Percentiles rank a stretch among this genome's conserved stretches.
These are phyloP conservation scores for Indri indri DNA, from an alignment of 2,113 vertebrate genomes.

Conservation along the genomic window DNA sequence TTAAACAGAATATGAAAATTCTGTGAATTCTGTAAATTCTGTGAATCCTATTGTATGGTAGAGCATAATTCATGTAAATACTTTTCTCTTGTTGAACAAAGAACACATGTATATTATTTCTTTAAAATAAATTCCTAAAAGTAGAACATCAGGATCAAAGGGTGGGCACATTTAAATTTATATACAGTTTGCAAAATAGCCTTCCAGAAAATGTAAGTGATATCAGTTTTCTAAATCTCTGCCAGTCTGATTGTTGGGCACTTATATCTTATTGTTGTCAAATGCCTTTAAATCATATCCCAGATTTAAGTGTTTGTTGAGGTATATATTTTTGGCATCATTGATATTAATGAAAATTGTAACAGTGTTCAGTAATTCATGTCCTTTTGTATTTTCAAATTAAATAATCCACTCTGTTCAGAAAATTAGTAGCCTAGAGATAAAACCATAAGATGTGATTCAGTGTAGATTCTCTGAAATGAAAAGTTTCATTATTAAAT, in stretches of 20 bases:
- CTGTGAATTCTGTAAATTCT: neutral
- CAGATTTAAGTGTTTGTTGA: neutral
- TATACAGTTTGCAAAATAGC: neutral
- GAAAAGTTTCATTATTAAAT: neutral
- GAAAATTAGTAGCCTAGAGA: neutral
- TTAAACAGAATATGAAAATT: neutral
- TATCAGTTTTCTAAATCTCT: neutral
- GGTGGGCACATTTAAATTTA: neutral
- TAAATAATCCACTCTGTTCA: neutral
- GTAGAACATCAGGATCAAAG: conserved; percentile 36
- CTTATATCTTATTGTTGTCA: neutral
- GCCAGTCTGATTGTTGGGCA: neutral
- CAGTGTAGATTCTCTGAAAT: neutral
- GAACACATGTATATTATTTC: neutral
- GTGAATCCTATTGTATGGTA: neutral
- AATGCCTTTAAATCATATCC: conserved; percentile 6
- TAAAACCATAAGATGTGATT: neutral
- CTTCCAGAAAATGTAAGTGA: neutral
- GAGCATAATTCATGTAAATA: neutral
- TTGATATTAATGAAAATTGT: neutral
- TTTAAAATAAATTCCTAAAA: conserved; percentile 32
- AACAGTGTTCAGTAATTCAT: neutral
- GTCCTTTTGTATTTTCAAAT: neutral
- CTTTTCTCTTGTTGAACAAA: neutral
- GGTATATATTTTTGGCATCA: neutral